Evolutionary conservation across 2,888 invertebrate genomes (phyloP).

Genomic region (Rhamphomyia laevipes): DNA sequence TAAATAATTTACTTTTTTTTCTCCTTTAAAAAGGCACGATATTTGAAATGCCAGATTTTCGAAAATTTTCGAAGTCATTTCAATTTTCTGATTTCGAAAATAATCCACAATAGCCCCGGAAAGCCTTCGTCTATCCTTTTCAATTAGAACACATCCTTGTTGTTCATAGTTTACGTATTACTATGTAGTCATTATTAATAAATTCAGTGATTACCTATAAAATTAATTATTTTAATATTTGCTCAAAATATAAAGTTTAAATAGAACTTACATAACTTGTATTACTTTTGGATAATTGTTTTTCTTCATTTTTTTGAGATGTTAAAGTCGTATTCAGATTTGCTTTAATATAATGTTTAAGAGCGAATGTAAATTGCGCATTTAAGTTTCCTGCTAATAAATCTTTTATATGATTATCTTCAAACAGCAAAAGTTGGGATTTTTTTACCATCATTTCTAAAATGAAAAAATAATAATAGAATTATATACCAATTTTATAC

Average conservation of each 20-base stretch:
- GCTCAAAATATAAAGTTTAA: not conserved
- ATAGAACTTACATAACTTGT: not conserved
- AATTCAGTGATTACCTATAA: not conserved
- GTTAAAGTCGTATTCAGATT: not conserved
- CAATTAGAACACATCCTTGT: not conserved
- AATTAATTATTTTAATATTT: not conserved
- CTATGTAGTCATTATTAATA: not conserved
- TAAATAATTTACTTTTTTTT: not conserved
- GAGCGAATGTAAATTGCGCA: not conserved
- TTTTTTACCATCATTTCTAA: not conserved
- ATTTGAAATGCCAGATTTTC: not conserved
- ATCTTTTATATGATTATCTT: not conserved
- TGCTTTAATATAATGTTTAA: not conserved
- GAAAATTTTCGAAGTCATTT: not conserved
- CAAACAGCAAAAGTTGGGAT: not conserved
- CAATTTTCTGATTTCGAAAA: too few relatives aligned
- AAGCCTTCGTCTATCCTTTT: not conserved
- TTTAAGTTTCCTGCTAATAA: not conserved
- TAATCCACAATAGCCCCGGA: not conserved
- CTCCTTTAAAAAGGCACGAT: not conserved
- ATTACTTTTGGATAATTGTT: not conserved
- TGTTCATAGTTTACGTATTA: not conserved
- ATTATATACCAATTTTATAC: too few relatives aligned
- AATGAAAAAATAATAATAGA: not conserved
- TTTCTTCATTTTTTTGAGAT: not conserved